Conservation (phyloP, 2,888 invertebrate genomes). For the Mythimna albipuncta region DNA sequence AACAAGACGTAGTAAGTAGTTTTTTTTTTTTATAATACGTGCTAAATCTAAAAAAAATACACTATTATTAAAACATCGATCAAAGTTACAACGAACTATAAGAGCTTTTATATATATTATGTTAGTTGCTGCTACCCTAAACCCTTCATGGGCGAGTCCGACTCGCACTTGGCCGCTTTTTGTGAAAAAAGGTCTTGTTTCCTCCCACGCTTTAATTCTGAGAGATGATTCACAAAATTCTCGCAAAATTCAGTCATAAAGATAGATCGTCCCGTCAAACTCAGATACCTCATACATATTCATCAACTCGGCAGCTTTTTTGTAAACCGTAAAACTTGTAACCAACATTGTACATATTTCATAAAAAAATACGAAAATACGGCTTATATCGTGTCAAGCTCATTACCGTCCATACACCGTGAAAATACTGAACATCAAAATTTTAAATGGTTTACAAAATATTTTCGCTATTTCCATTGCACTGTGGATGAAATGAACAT, state of each 20-base stretch:
- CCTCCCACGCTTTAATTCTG: background rate
- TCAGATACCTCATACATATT: conserved; percentile 33
- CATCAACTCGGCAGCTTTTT: conserved; percentile 25
- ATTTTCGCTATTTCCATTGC: conserved; percentile 22
- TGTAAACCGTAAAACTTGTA: conserved; percentile 21
- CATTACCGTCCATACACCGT: conserved; percentile 49
- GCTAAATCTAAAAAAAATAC: too few species aligned
- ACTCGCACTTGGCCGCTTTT: too few species aligned
- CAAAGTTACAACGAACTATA: too few species aligned
- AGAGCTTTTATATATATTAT: too few species aligned
- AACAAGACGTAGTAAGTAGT: too few species aligned
- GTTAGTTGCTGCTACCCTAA: too few species aligned
- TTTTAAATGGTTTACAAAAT: conserved; percentile 40
- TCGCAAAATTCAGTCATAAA: conserved; percentile 7
- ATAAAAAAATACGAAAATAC: conserved; percentile 26
- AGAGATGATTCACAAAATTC: conserved; percentile 9
- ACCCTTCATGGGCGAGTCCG: too few species aligned
- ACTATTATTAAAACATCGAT: too few species aligned
- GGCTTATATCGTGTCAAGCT: conserved; percentile 35
- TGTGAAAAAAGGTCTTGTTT: background rate
- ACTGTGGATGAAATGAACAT: conserved; percentile 45
- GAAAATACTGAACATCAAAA: conserved; percentile 27
- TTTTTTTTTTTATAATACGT: too few species aligned
- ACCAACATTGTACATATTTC: conserved; percentile 11
- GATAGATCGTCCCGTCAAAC: conserved; percentile 34